Evolutionary conservation across 2,113 vertebrate genomes (phyloP), one percentile per base, ranked within the genome.

Genomic region (Macrotus californicus): DNA sequence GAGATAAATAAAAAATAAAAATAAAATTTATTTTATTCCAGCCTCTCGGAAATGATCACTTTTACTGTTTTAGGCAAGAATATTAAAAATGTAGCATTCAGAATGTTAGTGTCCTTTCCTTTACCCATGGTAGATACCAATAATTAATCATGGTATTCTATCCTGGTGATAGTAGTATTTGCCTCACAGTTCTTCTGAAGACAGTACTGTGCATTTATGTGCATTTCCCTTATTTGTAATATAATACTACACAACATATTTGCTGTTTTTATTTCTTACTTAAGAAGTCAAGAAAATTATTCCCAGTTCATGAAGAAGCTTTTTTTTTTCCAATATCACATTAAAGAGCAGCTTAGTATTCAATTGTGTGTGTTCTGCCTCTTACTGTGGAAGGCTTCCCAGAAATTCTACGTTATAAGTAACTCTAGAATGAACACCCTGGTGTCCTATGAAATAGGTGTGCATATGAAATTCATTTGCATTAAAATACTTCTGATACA

Each of bases 211-310:
- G 64, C n/a, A 82, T 43, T 59, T 77, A 39, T 50, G 22, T 66
- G 29, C 52, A 90, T 66, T 80, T 19, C 18, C 41, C 94, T 61
- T 79, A 76, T 82, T 91, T 69, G 3, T 29, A 76, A 76, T 24
- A 48, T 46, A 93, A 41, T 18, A 84, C 6, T 41, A 64, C 16
- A 8, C n/a, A 87, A 87, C 5, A 22, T 85, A 67, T 76, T 81
- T 89, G n/a, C 56, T 83, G 26, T 26, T 66, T 90, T 72, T 48
- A 88, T 67, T 95, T 93, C 26, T 82, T 89, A 79, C 16, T 79
- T 89, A 50, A 91, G n/a, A 94, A 93, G 43, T 67, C 12, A 36
- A 61, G 31, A 76, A 76, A 3, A 70, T 83, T 87, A 54, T 50
- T 67, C 10, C 29, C 50, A 67, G 29, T 19, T 69, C 4, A 56